A percentile compares a stretch with the other conserved stretches of the same genome.
Conservation (phyloP, 2,113 vertebrate species). For the Procavia capensis region DNA sequence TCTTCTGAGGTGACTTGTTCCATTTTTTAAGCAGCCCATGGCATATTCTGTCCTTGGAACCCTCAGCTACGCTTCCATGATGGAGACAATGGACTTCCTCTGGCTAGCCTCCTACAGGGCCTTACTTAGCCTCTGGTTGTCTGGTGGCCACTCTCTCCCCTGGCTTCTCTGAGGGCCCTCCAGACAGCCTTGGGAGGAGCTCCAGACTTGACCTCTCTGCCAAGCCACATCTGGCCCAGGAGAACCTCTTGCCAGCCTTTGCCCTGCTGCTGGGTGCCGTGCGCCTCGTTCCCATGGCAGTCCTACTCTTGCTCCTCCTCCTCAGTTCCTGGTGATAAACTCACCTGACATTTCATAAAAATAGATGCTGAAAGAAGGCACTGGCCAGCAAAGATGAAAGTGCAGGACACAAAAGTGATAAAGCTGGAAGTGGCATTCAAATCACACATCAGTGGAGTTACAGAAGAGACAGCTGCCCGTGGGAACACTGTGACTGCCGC, state of each 20-base stretch:
- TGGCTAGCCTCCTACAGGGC: background rate
- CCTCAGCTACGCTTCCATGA: background rate
- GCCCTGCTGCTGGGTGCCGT: background rate
- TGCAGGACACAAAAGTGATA: background rate
- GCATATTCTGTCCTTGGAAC: background rate
- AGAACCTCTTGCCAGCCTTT: background rate
- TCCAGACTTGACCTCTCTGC: background rate
- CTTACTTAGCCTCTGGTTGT: background rate
- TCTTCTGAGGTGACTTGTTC: too few species aligned
- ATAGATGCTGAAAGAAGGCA: too few species aligned
- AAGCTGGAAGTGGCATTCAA: background rate
- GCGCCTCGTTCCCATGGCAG: background rate
- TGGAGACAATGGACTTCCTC: background rate
- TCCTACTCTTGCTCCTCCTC: background rate
- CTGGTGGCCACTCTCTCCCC: background rate
- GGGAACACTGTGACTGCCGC: background rate
- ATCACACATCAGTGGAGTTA: background rate
- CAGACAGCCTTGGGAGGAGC: background rate
- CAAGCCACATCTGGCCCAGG: background rate
- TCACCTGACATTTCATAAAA: background rate
- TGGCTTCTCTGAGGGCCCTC: background rate
- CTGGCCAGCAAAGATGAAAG: too few species aligned
- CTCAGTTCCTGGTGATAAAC: background rate
- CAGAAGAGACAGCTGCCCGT: background rate
- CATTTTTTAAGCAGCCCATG: too few species aligned